A percentile compares a stretch with the other conserved stretches of the same genome.
phyloP scores from a whole-genome alignment of 2,888 invertebrate genomes.

The Glyphotaelius pellucidus region DNA sequence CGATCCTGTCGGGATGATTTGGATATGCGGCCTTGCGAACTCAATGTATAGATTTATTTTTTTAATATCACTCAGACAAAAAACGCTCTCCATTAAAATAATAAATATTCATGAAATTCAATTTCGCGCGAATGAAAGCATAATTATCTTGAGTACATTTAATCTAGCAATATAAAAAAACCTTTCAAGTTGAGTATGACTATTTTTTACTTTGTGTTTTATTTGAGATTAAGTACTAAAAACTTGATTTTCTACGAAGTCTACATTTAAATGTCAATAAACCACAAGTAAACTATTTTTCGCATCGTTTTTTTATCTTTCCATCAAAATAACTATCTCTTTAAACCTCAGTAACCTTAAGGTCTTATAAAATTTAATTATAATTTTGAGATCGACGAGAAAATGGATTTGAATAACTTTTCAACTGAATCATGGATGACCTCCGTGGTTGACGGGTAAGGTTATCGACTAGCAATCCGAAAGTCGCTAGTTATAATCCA shows the following conservation, averaged over 20 bases:
- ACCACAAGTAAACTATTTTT: background rate
- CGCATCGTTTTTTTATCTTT: too few species aligned
- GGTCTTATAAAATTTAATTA: too few species aligned
- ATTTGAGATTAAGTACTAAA: background rate
- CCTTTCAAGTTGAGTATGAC: background rate
- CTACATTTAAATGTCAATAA: background rate
- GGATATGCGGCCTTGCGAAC: background rate
- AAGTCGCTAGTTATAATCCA: too few species aligned
- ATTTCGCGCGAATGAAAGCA: background rate
- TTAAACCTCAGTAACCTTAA: too few species aligned
- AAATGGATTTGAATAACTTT: too few species aligned
- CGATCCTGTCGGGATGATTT: background rate
- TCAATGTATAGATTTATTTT: background rate
- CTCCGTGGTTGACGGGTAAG: too few species aligned
- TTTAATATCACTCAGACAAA: background rate
- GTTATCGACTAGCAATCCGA: too few species aligned
- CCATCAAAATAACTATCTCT: too few species aligned
- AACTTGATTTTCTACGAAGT: background rate
- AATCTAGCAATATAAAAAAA: background rate
- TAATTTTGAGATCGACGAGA: too few species aligned
- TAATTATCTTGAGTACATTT: background rate
- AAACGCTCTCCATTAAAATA: background rate
- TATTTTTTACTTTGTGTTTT: background rate
- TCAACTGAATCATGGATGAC: too few species aligned
- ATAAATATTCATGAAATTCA: background rate